phyloP scores from a whole-genome alignment of 2,888 invertebrate species.

The Acleris sparsana region DNA sequence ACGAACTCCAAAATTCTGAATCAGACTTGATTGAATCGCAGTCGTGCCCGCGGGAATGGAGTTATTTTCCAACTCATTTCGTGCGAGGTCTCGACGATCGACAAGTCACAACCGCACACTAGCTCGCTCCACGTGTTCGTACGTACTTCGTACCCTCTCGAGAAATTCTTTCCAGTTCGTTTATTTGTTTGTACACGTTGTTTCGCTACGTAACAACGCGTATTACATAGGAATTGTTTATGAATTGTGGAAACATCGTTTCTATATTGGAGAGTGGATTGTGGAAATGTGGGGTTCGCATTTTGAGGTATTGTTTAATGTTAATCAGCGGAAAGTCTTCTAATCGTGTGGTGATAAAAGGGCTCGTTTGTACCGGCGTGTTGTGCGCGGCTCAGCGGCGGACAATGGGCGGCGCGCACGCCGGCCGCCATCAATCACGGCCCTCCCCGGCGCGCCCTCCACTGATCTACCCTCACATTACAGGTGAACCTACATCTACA shows the following conservation, averaged over 20 bases:
- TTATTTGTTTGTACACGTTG: slow-evolving; percentile 73
- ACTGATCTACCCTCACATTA: slow-evolving; percentile 56
- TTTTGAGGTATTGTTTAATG: slow-evolving; percentile 34
- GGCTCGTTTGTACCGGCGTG: slow-evolving; percentile 65
- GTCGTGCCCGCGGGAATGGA: slow-evolving; percentile 74
- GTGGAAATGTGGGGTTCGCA: neutral
- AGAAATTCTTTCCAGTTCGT: slow-evolving; percentile 78
- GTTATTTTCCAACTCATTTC: slow-evolving; percentile 81
- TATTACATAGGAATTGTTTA: slow-evolving; percentile 59
- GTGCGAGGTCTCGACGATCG: slow-evolving; percentile 58
- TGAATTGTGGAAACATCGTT: slow-evolving; percentile 50
- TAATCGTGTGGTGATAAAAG: slow-evolving; percentile 58
- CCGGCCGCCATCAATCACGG: slow-evolving; percentile 75
- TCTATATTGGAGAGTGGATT: slow-evolving; percentile 10
- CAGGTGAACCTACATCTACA: slow-evolving; percentile 54
- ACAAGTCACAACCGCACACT: slow-evolving; percentile 57
- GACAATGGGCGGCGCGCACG: slow-evolving; percentile 74
- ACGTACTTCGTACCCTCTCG: slow-evolving; percentile 73
- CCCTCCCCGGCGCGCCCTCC: slow-evolving; percentile 49
- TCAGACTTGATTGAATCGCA: slow-evolving; percentile 80
- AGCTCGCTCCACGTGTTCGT: slow-evolving; percentile 64
- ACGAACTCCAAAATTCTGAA: slow-evolving; percentile 81
- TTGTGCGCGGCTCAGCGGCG: slow-evolving; percentile 71
- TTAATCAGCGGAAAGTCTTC: slow-evolving; percentile 49
- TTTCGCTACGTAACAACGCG: slow-evolving; percentile 58